Conservation (phyloP, 37 sponge, comb jelly and placozoan species). For the Halichondria panicea region DNA sequence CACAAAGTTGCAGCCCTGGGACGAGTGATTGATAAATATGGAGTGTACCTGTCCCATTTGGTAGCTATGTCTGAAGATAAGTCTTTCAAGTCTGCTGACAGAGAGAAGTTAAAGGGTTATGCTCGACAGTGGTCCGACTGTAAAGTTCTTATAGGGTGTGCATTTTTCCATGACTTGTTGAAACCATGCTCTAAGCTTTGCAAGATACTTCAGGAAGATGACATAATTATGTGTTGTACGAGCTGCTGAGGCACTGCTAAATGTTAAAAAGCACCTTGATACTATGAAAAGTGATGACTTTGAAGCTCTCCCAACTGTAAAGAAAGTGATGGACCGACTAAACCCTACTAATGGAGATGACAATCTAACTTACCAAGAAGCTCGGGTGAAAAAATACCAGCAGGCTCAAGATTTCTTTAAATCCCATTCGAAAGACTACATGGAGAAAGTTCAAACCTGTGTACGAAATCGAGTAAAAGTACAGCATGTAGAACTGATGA, state of each 20-base stretch:
- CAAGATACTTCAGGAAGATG: slow-evolving; percentile 62
- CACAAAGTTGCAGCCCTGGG: slow-evolving; percentile 64
- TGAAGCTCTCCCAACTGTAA: neutral
- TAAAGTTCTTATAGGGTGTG: slow-evolving; percentile 65
- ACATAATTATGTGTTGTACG: slow-evolving; percentile 58
- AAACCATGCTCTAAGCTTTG: slow-evolving; percentile 44
- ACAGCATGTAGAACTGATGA: slow-evolving; percentile 29
- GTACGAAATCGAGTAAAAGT: slow-evolving; percentile 12
- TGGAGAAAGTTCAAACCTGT: slow-evolving; percentile 21
- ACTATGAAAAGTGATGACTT: too few relatives aligned
- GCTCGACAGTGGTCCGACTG: slow-evolving; percentile 40
- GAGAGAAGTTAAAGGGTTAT: slow-evolving; percentile 55
- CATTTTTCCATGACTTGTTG: slow-evolving; percentile 66
- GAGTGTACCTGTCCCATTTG: slow-evolving; percentile 46
- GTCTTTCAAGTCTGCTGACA: slow-evolving; percentile 23
- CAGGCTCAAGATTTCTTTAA: neutral
- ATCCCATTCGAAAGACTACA: slow-evolving; percentile 15
- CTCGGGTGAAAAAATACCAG: neutral
- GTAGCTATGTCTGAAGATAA: slow-evolving; percentile 16
- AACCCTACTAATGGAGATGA: neutral
- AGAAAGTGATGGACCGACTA: neutral
- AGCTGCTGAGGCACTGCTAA: slow-evolving; percentile 60
- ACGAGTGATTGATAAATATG: slow-evolving; percentile 36
- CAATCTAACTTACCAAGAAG: neutral
- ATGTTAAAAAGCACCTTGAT: slow-evolving; percentile 34